phyloP scores from a whole-genome alignment of 2,888 invertebrate species.

The Mycalesis mineus region DNA sequence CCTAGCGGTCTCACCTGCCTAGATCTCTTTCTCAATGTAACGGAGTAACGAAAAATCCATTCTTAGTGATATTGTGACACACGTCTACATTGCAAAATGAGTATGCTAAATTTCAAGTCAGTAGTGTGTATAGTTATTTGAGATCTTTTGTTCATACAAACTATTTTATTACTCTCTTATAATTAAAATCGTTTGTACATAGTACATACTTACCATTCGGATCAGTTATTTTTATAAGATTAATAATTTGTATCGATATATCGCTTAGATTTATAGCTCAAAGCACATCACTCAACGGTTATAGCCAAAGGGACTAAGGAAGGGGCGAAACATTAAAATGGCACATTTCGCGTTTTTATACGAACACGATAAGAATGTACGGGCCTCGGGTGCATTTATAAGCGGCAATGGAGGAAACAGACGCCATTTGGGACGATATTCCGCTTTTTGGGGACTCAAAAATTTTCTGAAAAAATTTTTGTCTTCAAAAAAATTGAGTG shows the following conservation, averaged over 20 bases:
- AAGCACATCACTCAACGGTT: constrained; percentile 37
- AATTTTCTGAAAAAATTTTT: neutral
- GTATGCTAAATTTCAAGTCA: no score
- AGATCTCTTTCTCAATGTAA: no score
- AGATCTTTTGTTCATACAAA: no score
- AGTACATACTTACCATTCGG: no score
- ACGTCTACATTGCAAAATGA: no score
- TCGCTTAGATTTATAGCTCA: neutral
- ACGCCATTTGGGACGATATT: constrained; percentile 29
- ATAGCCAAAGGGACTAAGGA: constrained; percentile 47
- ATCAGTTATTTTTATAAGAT: neutral
- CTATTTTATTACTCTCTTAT: no score
- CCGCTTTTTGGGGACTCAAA: neutral
- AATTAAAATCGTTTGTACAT: no score
- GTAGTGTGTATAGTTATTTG: no score
- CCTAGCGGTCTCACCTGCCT: no score
- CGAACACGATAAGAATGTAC: constrained; percentile 50
- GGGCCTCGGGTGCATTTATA: constrained; percentile 38
- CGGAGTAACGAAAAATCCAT: no score
- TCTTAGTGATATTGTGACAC: no score
- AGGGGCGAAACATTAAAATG: constrained; percentile 53
- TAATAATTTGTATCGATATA: constrained; percentile 3
- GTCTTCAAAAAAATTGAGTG: neutral
- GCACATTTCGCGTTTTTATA: constrained; percentile 55
- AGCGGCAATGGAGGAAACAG: constrained; percentile 34